Percentiles rank a stretch among this genome's conserved stretches.
These are phyloP conservation scores for Podiceps cristatus DNA, from an alignment of 2,113 vertebrate genomes.

Conservation along the genomic window DNA sequence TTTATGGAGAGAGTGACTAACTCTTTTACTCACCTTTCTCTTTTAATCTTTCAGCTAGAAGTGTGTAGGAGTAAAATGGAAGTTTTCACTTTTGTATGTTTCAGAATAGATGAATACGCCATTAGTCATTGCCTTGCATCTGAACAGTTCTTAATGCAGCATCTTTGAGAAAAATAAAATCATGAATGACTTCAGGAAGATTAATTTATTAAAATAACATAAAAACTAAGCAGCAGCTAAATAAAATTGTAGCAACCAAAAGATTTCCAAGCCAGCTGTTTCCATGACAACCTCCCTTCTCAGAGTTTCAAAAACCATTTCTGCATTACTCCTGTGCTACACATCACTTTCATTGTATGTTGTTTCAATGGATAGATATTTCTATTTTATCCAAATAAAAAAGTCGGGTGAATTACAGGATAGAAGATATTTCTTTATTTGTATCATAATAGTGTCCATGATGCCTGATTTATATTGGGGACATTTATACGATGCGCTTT, in stretches of 20 bases:
- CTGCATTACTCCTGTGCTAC: background rate
- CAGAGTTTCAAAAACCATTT: background rate
- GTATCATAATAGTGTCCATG: background rate
- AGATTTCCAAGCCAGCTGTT: background rate
- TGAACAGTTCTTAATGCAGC: background rate
- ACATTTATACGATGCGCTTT: background rate
- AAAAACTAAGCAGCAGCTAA: background rate
- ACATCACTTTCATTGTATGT: background rate
- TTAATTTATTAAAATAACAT: background rate
- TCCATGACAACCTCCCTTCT: constrained; percentile 45
- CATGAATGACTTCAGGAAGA: background rate
- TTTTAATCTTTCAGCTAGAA: background rate
- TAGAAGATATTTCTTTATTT: background rate
- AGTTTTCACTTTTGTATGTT: background rate
- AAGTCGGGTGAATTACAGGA: background rate
- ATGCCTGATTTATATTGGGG: background rate
- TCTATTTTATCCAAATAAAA: background rate
- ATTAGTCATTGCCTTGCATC: background rate
- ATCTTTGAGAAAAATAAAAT: background rate
- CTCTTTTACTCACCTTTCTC: background rate
- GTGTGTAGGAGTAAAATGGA: background rate
- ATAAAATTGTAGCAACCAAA: background rate
- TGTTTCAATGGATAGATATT: background rate
- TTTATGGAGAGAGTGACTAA: background rate
- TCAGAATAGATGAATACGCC: background rate